Evolutionary conservation across 2,113 vertebrate species (phyloP).

Genomic region (Lasiurus borealis): DNA sequence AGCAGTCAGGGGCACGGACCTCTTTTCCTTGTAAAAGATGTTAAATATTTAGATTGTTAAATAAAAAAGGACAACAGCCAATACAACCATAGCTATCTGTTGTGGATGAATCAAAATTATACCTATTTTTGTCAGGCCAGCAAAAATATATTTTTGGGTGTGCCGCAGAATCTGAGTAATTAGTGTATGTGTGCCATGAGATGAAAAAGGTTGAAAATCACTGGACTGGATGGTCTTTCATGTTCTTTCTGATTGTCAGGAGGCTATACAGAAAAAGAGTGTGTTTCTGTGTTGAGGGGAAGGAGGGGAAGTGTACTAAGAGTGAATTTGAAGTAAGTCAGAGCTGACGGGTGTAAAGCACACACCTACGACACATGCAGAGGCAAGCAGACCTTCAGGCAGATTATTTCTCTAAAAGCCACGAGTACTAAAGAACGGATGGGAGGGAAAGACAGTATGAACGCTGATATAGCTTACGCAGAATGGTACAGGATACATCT

Average conservation of each 20-base stretch:
- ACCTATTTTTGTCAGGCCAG: not conserved
- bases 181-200: not conserved
- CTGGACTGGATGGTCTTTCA: not conserved
- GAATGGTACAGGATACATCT: conserved; percentile 44
- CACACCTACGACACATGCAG: rapidly evolving
- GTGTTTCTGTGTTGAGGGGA: not conserved
- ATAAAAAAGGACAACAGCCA: not conserved
- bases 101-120: not conserved
- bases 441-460: conserved; percentile 35
- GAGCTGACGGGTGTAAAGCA: not conserved
- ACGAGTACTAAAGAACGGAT: not conserved
- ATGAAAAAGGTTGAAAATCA: not conserved
- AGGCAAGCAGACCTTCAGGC: not conserved
- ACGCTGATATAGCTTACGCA: conserved; percentile 37
- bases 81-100: not conserved
- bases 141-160: not conserved
- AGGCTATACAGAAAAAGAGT: not conserved
- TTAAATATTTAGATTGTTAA: not conserved
- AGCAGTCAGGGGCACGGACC: not conserved
- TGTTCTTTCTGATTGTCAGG: not conserved
- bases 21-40: too few species aligned
- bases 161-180: not conserved
- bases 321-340: not conserved
- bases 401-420: not conserved
- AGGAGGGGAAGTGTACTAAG: not conserved